Percentiles rank a stretch among this genome's conserved stretches.
Evolutionary conservation across 2,888 invertebrate species (phyloP).

Genomic region (Deilephila elpenor): DNA sequence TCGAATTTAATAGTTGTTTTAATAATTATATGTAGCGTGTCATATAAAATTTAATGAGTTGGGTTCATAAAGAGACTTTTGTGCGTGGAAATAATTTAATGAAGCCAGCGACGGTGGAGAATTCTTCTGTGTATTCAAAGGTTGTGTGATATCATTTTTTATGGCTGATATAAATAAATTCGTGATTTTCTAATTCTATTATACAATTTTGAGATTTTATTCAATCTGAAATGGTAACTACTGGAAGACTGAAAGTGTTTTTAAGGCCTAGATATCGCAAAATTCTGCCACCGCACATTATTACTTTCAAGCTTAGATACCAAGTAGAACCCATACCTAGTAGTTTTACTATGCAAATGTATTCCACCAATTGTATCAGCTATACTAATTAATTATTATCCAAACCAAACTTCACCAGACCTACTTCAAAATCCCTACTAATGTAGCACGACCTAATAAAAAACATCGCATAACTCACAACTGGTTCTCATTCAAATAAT

Average conservation of each 20-base stretch:
- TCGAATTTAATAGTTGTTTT: constrained; percentile 27
- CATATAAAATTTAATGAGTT: constrained; percentile 11
- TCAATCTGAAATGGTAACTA: too few species aligned
- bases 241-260: too few species aligned
- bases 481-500: constrained; percentile 7
- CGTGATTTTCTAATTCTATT: neutral
- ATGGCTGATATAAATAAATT: neutral
- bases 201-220: too few species aligned
- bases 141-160: neutral
- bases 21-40: constrained; percentile 36
- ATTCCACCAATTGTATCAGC: too few species aligned
- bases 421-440: neutral
- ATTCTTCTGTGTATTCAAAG: neutral
- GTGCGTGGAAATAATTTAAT: neutral
- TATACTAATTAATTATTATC: neutral
- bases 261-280: too few species aligned
- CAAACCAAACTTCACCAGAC: neutral
- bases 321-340: too few species aligned
- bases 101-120: neutral
- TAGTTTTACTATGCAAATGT: too few species aligned
- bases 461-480: constrained; percentile 10
- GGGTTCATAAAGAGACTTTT: neutral
- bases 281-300: too few species aligned
- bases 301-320: too few species aligned
- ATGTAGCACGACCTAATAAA: neutral